A percentile compares a stretch with the other conserved stretches of the same genome.
phyloP scores from a whole-genome alignment of 1,140 invertebrate genomes.

The Mylabris phalerata region DNA sequence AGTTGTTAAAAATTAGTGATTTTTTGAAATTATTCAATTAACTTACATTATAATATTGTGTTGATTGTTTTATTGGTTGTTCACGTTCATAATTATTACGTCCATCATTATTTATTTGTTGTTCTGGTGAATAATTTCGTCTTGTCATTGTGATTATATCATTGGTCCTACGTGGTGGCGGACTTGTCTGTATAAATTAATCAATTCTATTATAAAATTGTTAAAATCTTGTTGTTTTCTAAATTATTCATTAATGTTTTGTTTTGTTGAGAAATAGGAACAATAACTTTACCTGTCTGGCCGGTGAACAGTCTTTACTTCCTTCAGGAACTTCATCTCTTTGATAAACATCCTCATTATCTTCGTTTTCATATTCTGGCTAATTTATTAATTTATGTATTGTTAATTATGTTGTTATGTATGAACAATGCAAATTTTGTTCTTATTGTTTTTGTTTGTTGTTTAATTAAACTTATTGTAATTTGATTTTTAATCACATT shows the following conservation, averaged over 20 bases:
- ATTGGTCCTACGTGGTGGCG: slow-evolving; percentile 22
- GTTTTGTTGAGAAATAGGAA: too few species aligned
- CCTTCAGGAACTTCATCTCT: slow-evolving; percentile 31
- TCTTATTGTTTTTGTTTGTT: not conserved
- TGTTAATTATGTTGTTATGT: slow-evolving; percentile 15
- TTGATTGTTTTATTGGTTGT: slow-evolving; percentile 27
- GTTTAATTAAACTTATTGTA: not conserved
- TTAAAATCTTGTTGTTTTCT: not conserved
- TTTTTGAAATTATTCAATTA: not conserved
- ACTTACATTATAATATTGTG: slow-evolving; percentile 37
- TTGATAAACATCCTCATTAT: slow-evolving; percentile 33
- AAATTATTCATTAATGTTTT: not conserved
- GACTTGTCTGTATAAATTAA: slow-evolving; percentile 20
- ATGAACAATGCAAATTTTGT: not conserved
- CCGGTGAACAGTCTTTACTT: slow-evolving; percentile 32
- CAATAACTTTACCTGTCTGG: slow-evolving; percentile 26
- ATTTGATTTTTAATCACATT: not conserved
- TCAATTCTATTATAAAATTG: not conserved
- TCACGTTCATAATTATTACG: slow-evolving; percentile 33
- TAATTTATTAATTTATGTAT: slow-evolving; percentile 5
- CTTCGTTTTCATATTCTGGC: slow-evolving; percentile 35
- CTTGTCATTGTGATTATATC: not conserved
- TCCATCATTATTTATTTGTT: slow-evolving; percentile 31
- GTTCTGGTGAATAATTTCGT: slow-evolving; percentile 33
- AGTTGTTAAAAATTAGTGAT: slow-evolving; percentile 3